These are phyloP conservation scores for Aegotheles bennettii DNA, from an alignment of 2,113 vertebrate species.

Conservation along the genomic window DNA sequence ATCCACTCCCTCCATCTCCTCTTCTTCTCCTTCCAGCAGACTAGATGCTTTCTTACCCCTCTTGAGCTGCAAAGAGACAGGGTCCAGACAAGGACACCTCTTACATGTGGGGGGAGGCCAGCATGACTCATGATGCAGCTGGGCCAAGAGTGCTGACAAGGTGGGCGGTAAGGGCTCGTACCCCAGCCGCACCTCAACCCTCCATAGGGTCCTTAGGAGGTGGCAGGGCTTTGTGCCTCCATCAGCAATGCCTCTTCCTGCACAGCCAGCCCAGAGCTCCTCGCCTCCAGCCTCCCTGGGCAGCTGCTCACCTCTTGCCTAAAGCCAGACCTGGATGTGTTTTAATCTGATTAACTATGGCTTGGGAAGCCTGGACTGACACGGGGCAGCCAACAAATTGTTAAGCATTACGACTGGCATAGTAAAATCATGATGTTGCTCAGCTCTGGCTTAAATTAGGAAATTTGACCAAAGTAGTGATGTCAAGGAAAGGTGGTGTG, in stretches of 20 bases:
- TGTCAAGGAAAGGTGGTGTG: neutral
- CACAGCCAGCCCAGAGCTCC: neutral
- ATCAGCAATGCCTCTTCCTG: accelerated
- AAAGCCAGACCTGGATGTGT: neutral
- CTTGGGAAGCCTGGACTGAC: neutral
- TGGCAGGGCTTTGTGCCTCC: neutral
- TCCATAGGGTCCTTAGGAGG: neutral
- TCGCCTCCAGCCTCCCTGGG: neutral
- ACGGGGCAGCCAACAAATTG: neutral
- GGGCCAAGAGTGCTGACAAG: neutral
- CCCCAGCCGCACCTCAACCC: neutral
- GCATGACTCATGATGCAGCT: neutral
- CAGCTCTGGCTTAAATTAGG: neutral
- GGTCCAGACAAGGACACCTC: neutral
- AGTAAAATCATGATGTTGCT: neutral
- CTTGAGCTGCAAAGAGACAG: neutral
- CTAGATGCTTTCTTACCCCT: neutral
- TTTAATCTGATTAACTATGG: neutral
- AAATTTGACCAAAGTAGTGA: neutral
- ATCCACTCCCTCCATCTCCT: neutral
- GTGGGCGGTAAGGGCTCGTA: neutral
- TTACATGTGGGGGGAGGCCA: accelerated
- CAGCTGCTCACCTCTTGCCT: neutral
- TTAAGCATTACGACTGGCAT: accelerated
- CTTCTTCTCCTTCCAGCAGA: neutral